Base-by-base conservation (phyloP, 2,888 invertebrate species). In the Tetramorium bicarinatum region DNA sequence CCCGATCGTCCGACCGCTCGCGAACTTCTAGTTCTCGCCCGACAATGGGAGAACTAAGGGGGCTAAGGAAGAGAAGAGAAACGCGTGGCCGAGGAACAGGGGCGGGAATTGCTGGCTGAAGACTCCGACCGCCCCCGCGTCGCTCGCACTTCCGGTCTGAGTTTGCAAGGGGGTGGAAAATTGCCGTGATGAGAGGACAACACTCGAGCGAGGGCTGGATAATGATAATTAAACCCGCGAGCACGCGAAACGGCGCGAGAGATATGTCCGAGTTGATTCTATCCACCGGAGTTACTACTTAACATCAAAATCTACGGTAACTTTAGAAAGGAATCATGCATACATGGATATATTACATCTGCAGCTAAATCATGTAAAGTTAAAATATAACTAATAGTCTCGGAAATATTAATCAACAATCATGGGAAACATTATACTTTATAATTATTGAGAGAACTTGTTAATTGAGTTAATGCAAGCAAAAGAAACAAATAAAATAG, bases 1-100 rank as follows among this genome's bases (percentile, higher is more conserved):
- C 91, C 91, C 93, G 92, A 93, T 93, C 91, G 92, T 85, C 86
- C 75, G 34, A 64, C 49, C 77, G 83, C 71, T 49, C 56, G 62
- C 71, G 54, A 77, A 83, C 88, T 81, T 77, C 71, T 13, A 54
- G 59, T 59, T 77, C 71, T 76, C 83, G 34, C 71, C 62, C 82
- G 82, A 84, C 81, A 83, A 81, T 85, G 84, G 66, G 69, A 67
- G 61, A 41, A 52, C 71, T 61, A 85, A 87, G 38, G 38, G 75
- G 41, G 41, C 18, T 38, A 80, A 59, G 41, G 71, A 80, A 56
- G 38, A 49, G 54, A 21, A 82, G 74, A 64, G 71, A 67, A 49
- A 38, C 54, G 47, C 52, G 18, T 4, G 25, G 34, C 29, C 18
- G 34, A 49, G n/a, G 29, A 49, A 38, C 13, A 49, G 82, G 9